A percentile compares a stretch with the other conserved stretches of the same genome.
These are phyloP conservation scores for Cepaea hortensis DNA, from an alignment of 2,888 invertebrate species.

Conservation along the genomic window DNA sequence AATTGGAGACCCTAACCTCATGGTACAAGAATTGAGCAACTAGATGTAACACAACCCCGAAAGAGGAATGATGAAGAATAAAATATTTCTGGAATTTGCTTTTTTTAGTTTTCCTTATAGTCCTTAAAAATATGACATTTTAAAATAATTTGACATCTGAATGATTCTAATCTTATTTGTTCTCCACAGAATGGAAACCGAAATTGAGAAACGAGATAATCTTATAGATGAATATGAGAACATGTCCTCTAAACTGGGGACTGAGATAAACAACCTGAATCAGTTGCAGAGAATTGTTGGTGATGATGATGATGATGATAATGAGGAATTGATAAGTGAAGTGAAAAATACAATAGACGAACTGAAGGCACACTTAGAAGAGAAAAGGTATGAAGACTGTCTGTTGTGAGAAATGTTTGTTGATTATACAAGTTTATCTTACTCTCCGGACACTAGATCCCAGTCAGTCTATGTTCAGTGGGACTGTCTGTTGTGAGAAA, in stretches of 20 bases:
- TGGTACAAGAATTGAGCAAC: too few species aligned
- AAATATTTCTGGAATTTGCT: too few species aligned
- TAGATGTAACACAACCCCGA: too few species aligned
- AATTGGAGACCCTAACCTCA: too few species aligned
- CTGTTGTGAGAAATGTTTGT: not conserved
- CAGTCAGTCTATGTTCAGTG: not conserved
- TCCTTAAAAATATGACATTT: too few species aligned
- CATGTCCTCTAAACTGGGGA: not conserved
- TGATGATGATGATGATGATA: not conserved
- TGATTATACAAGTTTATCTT: too few species aligned
- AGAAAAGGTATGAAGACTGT: slow-evolving; percentile 48
- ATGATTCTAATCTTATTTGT: not conserved
- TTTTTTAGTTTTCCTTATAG: too few species aligned
- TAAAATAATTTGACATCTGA: too few species aligned
- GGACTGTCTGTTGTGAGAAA: not conserved
- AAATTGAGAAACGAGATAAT: slow-evolving; percentile 21
- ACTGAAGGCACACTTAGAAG: not conserved
- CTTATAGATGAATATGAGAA: not conserved
- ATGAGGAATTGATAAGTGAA: not conserved
- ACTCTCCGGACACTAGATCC: too few species aligned
- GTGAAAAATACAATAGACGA: slow-evolving; percentile 6
- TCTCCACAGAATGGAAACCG: slow-evolving; percentile 22
- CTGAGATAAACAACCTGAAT: slow-evolving; percentile 1
- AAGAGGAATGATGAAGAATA: too few species aligned
- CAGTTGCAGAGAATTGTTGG: not conserved